Conservation (phyloP, 1,140 invertebrate species). For the fruit fly (Drosophila melanogaster) region DNA sequence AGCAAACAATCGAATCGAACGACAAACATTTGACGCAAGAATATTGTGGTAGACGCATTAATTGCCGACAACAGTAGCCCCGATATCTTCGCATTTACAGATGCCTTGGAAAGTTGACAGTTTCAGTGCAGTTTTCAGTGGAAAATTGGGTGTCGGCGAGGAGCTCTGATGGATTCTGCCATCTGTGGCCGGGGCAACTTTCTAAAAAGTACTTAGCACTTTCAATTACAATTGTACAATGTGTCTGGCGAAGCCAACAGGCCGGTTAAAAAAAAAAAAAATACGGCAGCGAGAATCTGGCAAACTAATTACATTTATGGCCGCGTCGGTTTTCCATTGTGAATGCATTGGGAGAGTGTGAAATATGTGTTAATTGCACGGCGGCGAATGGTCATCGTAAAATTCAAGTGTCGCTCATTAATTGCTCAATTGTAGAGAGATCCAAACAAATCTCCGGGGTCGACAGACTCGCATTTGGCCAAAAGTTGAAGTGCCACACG, state of each 20-base stretch:
- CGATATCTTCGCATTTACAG: constrained; percentile 44
- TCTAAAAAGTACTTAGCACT: constrained; percentile 55
- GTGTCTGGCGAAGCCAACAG: constrained; percentile 7
- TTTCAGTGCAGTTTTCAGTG: constrained; percentile 49
- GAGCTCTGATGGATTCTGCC: constrained; percentile 31
- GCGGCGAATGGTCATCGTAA: constrained; percentile 36
- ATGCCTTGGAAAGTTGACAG: constrained; percentile 46
- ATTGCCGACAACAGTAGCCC: constrained; percentile 35
- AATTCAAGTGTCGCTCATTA: constrained; percentile 45
- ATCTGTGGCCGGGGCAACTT: constrained; percentile 45
- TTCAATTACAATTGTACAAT: constrained; percentile 48
- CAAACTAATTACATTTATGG: constrained; percentile 46
- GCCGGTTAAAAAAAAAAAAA: neutral
- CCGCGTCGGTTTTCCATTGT: constrained; percentile 34
- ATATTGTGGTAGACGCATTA: constrained; percentile 42
- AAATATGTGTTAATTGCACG: constrained; percentile 50
- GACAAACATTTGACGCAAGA: constrained; percentile 36
- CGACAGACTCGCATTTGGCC: constrained; percentile 31
- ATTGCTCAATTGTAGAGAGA: constrained; percentile 41
- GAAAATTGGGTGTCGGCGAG: constrained; percentile 42
- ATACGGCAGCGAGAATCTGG: constrained; percentile 33
- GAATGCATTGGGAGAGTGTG: constrained; percentile 41
- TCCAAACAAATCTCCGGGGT: constrained; percentile 24
- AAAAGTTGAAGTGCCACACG: constrained; percentile 35
- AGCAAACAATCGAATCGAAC: constrained; percentile 24